Percentiles rank a stretch among this genome's conserved stretches.
phyloP scores from a whole-genome alignment of 2,797 vertebrate species.

The Onychomys torridus region DNA sequence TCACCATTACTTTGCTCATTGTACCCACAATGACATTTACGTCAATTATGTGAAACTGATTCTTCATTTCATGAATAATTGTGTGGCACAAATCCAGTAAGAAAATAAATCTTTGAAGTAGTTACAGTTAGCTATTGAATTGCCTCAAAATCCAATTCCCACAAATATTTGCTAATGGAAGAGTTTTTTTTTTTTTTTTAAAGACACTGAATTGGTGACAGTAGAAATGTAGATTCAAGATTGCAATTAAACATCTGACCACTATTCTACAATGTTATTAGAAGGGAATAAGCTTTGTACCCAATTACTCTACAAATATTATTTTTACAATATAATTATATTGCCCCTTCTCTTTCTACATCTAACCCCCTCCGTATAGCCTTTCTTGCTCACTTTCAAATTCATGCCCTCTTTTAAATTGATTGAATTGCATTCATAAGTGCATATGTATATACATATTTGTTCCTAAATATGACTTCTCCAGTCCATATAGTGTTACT shows the following conservation, averaged over 20 bases:
- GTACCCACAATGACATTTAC: background rate
- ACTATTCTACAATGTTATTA: background rate
- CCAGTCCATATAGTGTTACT: background rate
- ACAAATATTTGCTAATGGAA: background rate
- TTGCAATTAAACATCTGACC: background rate
- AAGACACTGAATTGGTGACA: background rate
- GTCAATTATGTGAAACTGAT: background rate
- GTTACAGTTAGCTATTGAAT: background rate
- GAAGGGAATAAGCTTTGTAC: background rate
- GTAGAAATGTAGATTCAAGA: background rate
- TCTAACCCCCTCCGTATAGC: background rate
- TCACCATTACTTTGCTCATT: background rate
- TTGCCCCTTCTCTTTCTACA: background rate
- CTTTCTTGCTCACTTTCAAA: background rate
- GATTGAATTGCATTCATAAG: background rate
- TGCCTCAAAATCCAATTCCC: background rate
- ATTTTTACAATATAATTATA: background rate
- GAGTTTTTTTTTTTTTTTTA: background rate
- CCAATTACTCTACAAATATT: background rate
- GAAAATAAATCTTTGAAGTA: slow-evolving; percentile 12
- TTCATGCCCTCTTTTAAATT: background rate
- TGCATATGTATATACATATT: background rate
- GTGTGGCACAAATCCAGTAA: background rate
- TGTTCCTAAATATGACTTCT: background rate
- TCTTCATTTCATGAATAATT: background rate